Conservation (phyloP, 2,888 invertebrate species). For the Barypeithes pellucidus region DNA sequence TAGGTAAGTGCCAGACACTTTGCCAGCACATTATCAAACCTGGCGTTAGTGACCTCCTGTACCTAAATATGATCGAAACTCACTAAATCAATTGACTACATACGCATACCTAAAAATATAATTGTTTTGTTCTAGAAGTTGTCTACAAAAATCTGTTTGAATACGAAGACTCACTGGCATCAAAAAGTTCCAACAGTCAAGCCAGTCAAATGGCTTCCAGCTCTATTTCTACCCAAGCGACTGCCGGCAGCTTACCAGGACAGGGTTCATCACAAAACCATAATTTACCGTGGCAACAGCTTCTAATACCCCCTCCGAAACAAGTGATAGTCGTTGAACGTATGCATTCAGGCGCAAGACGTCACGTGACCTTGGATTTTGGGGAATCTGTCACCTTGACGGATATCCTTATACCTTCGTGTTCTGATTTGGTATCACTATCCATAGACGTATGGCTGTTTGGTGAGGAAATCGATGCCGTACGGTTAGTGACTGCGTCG, state of each 20-base stretch:
- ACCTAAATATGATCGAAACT: too few relatives aligned
- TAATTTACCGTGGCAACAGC: constrained; percentile 63
- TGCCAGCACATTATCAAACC: too few relatives aligned
- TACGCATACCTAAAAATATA: background rate
- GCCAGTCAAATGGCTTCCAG: constrained; percentile 34
- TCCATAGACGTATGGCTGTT: constrained; percentile 93
- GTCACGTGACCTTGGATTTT: constrained; percentile 94
- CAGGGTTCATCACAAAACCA: constrained; percentile 35
- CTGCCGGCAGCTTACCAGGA: constrained; percentile 30
- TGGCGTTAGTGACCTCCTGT: too few relatives aligned
- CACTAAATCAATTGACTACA: too few relatives aligned
- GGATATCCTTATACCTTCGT: constrained; percentile 87
- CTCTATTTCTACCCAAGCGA: constrained; percentile 35
- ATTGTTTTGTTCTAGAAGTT: constrained; percentile 47
- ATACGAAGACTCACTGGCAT: constrained; percentile 34
- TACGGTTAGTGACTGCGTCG: constrained; percentile 86
- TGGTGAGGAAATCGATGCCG: constrained; percentile 89
- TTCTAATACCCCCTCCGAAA: constrained; percentile 86
- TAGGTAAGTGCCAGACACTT: too few relatives aligned
- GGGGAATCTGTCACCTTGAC: constrained; percentile 90
- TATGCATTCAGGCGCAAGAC: constrained; percentile 94
- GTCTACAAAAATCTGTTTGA: constrained; percentile 49
- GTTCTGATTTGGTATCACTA: constrained; percentile 86
- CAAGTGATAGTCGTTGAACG: constrained; percentile 91
- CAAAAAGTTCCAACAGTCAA: constrained; percentile 32